A percentile compares a stretch with the other conserved stretches of the same genome.
Conservation (phyloP, 37 sponge, comb jelly and placozoan genomes). For the Cladorhizidae sp. region DNA sequence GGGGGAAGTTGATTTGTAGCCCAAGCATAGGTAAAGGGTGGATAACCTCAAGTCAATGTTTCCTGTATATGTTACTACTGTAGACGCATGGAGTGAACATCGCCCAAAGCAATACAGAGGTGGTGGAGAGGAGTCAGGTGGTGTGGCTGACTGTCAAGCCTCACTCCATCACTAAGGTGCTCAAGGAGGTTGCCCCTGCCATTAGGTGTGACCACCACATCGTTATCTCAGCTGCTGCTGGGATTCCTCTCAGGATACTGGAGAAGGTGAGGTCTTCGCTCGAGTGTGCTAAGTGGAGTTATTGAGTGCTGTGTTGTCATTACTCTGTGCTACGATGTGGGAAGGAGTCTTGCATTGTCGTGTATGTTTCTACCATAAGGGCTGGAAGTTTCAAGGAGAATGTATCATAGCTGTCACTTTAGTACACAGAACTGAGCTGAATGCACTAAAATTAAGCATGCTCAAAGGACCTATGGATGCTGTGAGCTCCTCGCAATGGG, state of each 20-base stretch:
- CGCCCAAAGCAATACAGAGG: conserved; percentile 64
- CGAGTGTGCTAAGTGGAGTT: too few species aligned
- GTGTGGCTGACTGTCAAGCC: conserved; percentile 93
- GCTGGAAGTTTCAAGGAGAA: too few species aligned
- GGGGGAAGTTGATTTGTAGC: not conserved
- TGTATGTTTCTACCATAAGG: too few species aligned
- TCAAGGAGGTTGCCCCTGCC: conserved; percentile 71
- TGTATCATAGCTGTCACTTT: too few species aligned
- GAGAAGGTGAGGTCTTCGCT: conserved; percentile 63
- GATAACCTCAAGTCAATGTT: not conserved
- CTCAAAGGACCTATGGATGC: too few species aligned
- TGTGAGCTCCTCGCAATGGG: too few species aligned
- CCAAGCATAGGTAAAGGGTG: too few species aligned
- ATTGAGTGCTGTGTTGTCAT: too few species aligned
- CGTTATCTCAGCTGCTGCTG: conserved; percentile 89
- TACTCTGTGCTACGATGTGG: too few species aligned
- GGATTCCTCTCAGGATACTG: conserved; percentile 74
- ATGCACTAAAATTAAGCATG: too few species aligned
- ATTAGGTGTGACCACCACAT: conserved; percentile 73
- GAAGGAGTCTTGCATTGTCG: too few species aligned
- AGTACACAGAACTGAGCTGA: too few species aligned
- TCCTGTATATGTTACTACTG: not conserved
- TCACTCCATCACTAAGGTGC: conserved; percentile 58
- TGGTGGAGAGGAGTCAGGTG: conserved; percentile 75
- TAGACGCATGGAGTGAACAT: conserved; percentile 69